Evolutionary conservation across 2,888 invertebrate genomes (phyloP).

Genomic region (Drosophila incognita): DNA sequence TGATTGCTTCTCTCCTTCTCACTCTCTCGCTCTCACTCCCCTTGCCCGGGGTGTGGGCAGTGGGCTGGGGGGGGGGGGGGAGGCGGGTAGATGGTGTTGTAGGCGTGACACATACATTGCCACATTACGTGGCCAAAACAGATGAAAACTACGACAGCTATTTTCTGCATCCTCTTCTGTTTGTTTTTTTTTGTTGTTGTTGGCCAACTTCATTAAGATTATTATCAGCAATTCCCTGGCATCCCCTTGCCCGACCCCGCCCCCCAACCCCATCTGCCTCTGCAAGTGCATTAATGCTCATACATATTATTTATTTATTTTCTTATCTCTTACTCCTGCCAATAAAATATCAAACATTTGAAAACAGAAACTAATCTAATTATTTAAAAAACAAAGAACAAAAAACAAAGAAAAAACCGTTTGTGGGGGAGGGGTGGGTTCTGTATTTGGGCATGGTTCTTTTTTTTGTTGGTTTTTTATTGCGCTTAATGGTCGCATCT

Average conservation of each 20-base stretch:
- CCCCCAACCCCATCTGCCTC: neutral
- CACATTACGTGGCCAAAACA: constrained; percentile 66
- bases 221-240: constrained; percentile 40
- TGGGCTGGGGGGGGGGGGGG: neutral
- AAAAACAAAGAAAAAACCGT: neutral
- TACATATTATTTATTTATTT: neutral
- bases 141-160: constrained; percentile 52
- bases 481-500: constrained; percentile 54
- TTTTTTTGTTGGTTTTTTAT: constrained; percentile 24
- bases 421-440: neutral
- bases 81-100: constrained; percentile 1
- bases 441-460: neutral
- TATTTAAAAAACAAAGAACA: neutral
- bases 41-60: neutral
- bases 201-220: constrained; percentile 69
- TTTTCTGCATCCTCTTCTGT: neutral
- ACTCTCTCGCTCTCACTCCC: constrained; percentile 35
- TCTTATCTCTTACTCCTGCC: neutral
- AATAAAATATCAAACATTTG: constrained; percentile 1
- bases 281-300: constrained; percentile 11
- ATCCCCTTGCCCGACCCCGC: neutral
- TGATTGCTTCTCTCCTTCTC: constrained; percentile 60
- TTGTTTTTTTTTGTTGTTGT: constrained; percentile 23
- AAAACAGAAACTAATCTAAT: constrained; percentile 13
- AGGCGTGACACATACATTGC: constrained; percentile 72